Percentiles rank a stretch among this genome's conserved stretches.
Conservation (phyloP, 2,888 invertebrate genomes). For the Colostygia pectinataria region DNA sequence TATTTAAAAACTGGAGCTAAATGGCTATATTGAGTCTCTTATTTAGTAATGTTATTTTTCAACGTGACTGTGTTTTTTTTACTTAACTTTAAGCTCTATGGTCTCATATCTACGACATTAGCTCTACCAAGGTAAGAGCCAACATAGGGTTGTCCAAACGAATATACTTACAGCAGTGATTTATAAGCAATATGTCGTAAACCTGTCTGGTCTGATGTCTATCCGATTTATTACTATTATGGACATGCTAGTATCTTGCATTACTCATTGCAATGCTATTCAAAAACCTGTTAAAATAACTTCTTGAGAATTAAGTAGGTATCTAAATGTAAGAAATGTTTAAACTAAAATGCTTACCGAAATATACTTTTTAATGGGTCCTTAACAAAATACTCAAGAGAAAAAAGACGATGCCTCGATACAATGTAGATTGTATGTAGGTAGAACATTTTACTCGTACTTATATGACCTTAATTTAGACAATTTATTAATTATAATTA, state of each 20-base stretch:
- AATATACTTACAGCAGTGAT: slow-evolving; percentile 68
- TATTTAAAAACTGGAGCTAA: no score
- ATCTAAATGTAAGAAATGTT: no score
- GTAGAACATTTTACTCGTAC: no score
- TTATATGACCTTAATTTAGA: no score
- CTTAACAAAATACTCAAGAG: no score
- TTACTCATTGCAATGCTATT: slow-evolving; percentile 20
- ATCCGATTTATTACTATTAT: slow-evolving; percentile 60
- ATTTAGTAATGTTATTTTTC: no score
- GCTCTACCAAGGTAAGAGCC: slow-evolving; percentile 32
- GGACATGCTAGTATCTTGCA: slow-evolving; percentile 38
- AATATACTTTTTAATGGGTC: no score
- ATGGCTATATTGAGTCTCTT: no score
- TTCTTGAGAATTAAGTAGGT: slow-evolving; percentile 15
- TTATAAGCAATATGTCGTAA: slow-evolving; percentile 69
- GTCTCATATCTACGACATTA: slow-evolving; percentile 1
- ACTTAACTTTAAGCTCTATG: slow-evolving; percentile 1
- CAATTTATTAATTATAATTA: no score
- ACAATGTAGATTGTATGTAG: no score
- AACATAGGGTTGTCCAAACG: slow-evolving; percentile 51
- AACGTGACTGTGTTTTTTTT: background rate
- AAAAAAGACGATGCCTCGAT: no score
- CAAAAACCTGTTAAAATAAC: slow-evolving; percentile 14
- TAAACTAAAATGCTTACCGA: no score
- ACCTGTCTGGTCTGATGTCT: slow-evolving; percentile 62